phyloP scores from a whole-genome alignment of 2,888 invertebrate species.

The Hydrotaea diabolus region DNA sequence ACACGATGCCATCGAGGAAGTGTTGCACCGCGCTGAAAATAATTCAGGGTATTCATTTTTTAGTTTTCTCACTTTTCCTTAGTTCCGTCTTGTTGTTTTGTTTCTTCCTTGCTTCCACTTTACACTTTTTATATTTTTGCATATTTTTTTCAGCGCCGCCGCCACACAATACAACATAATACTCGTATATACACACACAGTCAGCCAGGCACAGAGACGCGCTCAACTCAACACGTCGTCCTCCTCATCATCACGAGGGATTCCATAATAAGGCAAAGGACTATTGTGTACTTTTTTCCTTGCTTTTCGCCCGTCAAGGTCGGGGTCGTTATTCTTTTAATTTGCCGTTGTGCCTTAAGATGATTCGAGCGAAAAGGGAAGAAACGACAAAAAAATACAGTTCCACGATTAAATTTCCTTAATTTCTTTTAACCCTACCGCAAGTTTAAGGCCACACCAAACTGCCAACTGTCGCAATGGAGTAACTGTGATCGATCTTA shows the following conservation, averaged over 20 bases:
- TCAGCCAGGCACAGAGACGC: slow-evolving; percentile 31
- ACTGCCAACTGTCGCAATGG: not conserved
- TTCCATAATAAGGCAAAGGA: slow-evolving; percentile 64
- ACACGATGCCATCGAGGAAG: slow-evolving; percentile 40
- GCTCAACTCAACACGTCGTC: slow-evolving; percentile 34
- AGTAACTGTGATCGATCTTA: not conserved
- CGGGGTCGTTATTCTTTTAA: slow-evolving; percentile 76
- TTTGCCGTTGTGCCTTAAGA: slow-evolving; percentile 69
- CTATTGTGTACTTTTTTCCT: slow-evolving; percentile 60
- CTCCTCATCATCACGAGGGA: slow-evolving; percentile 57
- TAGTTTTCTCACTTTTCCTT: slow-evolving; percentile 32
- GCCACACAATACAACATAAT: slow-evolving; percentile 30
- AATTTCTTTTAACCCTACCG: not conserved
- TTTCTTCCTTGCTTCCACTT: slow-evolving; percentile 35
- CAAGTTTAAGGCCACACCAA: slow-evolving; percentile 16
- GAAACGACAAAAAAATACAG: slow-evolving; percentile 63
- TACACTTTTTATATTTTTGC: slow-evolving; percentile 62
- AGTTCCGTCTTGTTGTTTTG: slow-evolving; percentile 44
- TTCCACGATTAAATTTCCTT: slow-evolving; percentile 62
- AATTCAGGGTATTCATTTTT: slow-evolving; percentile 38
- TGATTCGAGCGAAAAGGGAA: slow-evolving; percentile 19
- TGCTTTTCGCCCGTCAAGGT: slow-evolving; percentile 71
- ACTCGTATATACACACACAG: slow-evolving; percentile 20
- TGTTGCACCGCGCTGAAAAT: slow-evolving; percentile 47
- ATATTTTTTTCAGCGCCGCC: slow-evolving; percentile 55